Conservation (phyloP, 2,113 vertebrate species). For the Azemiops feae region DNA sequence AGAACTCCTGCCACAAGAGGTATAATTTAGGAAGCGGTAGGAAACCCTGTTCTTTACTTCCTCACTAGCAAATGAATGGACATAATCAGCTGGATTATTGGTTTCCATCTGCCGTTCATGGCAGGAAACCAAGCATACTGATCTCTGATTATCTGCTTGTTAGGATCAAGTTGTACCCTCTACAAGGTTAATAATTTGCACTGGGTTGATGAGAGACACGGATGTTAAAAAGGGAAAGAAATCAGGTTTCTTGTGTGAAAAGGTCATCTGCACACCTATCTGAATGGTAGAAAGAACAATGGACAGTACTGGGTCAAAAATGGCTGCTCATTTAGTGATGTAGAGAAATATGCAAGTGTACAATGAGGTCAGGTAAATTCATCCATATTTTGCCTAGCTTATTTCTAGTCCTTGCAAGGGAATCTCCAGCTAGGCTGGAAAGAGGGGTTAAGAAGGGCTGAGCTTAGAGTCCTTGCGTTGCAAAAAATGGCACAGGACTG, state of each 20-base stretch:
- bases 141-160: not conserved
- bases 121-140: not conserved
- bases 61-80: not conserved
- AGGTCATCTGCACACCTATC: not conserved
- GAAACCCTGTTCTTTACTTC: not conserved
- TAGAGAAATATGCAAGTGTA: not conserved
- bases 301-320: not conserved
- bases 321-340: not conserved
- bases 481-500: not conserved
- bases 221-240: not conserved
- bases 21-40: not conserved
- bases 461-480: not conserved
- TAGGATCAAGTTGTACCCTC: not conserved
- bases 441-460: not conserved
- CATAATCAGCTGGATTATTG: not conserved
- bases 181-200: not conserved
- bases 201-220: not conserved
- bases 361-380: not conserved
- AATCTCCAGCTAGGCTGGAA: not conserved
- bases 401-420: not conserved
- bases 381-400: not conserved
- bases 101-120: not conserved
- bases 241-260: not conserved
- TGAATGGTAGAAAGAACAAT: not conserved
- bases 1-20: not conserved